A percentile compares a stretch with the other conserved stretches of the same genome.
Evolutionary conservation across 2,113 vertebrate genomes (phyloP).

Genomic region (Argyrosomus japonicus): DNA sequence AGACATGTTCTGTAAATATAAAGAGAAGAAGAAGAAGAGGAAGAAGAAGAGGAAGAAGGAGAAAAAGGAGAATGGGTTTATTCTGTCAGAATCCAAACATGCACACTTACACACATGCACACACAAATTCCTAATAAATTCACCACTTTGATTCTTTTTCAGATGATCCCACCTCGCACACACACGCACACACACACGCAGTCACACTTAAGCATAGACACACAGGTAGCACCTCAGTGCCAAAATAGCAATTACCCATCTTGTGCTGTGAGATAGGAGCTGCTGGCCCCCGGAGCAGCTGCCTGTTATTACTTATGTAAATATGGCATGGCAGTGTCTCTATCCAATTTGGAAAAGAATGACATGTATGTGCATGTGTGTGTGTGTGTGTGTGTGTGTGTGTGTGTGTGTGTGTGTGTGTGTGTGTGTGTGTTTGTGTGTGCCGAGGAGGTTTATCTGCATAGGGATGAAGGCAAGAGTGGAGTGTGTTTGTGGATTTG

Average conservation of each 20-base stretch:
- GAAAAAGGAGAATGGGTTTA: constrained; percentile 11
- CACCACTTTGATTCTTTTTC: constrained; percentile 19
- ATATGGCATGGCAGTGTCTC: constrained; percentile 76
- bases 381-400: constrained; percentile 43
- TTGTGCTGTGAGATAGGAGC: constrained; percentile 71
- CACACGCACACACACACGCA: constrained; percentile 40
- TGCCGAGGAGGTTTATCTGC: constrained; percentile 36
- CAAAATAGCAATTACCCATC: constrained; percentile 78
- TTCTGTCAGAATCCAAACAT: constrained; percentile 10
- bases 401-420: constrained; percentile 44
- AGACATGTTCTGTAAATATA: constrained; percentile 51
- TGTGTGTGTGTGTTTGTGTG: constrained; percentile 46
- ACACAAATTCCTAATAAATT: constrained; percentile 39
- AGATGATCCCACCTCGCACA: constrained; percentile 6
- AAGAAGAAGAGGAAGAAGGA: constrained; percentile 25
- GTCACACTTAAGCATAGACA: constrained; percentile 37
- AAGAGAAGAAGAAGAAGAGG: constrained; percentile 22
- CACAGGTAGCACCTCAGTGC: constrained; percentile 69
- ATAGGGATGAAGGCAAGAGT: constrained; percentile 43
- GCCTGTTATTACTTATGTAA: constrained; percentile 79
- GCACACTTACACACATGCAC: constrained; percentile 9
- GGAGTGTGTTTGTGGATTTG: constrained; percentile 35
- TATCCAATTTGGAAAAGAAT: constrained; percentile 75
- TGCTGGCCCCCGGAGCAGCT: constrained; percentile 65
- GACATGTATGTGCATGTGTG: constrained; percentile 48